Percentiles rank a stretch among this genome's conserved stretches.
Conservation (phyloP, 2,113 vertebrate genomes). For the Triplophysa tibetana region DNA sequence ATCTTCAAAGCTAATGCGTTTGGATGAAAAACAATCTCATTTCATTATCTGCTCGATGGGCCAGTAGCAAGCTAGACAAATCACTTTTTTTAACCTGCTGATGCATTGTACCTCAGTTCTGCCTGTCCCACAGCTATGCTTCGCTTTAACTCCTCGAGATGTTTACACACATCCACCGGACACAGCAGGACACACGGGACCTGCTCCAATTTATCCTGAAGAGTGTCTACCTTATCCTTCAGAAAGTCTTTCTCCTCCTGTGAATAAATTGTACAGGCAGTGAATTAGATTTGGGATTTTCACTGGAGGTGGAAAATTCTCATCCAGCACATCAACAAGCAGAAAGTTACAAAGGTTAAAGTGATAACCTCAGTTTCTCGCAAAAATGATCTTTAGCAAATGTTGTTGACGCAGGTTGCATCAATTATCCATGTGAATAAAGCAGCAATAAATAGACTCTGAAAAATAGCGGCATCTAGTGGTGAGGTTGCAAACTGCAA, state of each 20-base stretch:
- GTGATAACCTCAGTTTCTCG: no score
- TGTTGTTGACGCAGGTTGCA: no score
- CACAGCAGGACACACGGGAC: constrained; percentile 67
- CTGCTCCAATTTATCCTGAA: constrained; percentile 73
- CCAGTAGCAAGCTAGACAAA: background rate
- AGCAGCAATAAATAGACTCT: no score
- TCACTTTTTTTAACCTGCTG: background rate
- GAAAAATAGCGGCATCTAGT: no score
- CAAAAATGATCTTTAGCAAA: no score
- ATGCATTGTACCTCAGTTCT: constrained; percentile 69
- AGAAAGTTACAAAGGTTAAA: no score
- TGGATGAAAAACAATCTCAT: constrained; percentile 12
- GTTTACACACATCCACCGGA: constrained; percentile 70
- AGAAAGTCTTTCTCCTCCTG: constrained; percentile 75
- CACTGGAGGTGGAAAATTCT: no score
- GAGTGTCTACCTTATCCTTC: constrained; percentile 73
- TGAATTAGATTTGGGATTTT: background rate
- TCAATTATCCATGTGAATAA: no score
- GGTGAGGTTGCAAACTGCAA: no score
- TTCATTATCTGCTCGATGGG: background rate
- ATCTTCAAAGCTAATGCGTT: constrained; percentile 62
- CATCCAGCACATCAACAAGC: no score
- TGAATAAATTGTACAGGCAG: constrained; percentile 5
- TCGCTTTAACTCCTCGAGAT: constrained; percentile 70
- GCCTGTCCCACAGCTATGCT: constrained; percentile 70